Conservation (phyloP, 2,888 invertebrate genomes). For the Iphiclides podalirius region DNA sequence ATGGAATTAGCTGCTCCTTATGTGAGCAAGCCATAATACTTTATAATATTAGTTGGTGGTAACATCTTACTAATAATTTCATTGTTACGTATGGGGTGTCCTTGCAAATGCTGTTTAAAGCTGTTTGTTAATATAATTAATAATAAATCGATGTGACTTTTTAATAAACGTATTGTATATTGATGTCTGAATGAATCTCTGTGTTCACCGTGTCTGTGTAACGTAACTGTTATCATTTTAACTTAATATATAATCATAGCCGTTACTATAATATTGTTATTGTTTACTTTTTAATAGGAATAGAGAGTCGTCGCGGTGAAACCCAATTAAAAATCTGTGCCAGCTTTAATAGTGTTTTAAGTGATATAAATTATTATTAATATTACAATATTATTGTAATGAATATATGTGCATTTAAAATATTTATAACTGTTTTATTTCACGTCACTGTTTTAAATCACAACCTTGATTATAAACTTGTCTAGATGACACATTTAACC, state of each 20-base stretch:
- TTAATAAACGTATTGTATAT: constrained; percentile 5
- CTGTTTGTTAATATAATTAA: too few relatives aligned
- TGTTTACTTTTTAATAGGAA: constrained; percentile 34
- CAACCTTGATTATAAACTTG: too few relatives aligned
- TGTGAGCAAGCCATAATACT: too few relatives aligned
- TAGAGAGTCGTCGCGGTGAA: constrained; percentile 59
- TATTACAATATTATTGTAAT: constrained; percentile 64
- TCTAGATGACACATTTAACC: too few relatives aligned
- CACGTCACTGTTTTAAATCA: too few relatives aligned
- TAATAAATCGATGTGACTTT: not conserved
- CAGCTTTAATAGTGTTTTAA: constrained; percentile 76
- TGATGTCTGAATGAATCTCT: constrained; percentile 19
- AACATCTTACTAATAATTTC: too few relatives aligned
- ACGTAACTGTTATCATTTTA: constrained; percentile 11
- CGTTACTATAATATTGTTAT: constrained; percentile 19
- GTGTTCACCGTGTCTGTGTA: constrained; percentile 4
- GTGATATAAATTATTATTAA: constrained; percentile 54
- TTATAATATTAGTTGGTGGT: too few relatives aligned
- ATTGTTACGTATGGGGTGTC: too few relatives aligned
- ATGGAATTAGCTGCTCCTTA: too few relatives aligned
- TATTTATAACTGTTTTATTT: constrained; percentile 21
- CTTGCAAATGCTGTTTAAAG: too few relatives aligned
- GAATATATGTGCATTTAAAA: constrained; percentile 73
- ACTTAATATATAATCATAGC: constrained; percentile 6
- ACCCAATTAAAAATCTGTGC: constrained; percentile 64